These are phyloP conservation scores for Labrus mixtus DNA, from an alignment of 2,113 vertebrate genomes.

Conservation along the genomic window DNA sequence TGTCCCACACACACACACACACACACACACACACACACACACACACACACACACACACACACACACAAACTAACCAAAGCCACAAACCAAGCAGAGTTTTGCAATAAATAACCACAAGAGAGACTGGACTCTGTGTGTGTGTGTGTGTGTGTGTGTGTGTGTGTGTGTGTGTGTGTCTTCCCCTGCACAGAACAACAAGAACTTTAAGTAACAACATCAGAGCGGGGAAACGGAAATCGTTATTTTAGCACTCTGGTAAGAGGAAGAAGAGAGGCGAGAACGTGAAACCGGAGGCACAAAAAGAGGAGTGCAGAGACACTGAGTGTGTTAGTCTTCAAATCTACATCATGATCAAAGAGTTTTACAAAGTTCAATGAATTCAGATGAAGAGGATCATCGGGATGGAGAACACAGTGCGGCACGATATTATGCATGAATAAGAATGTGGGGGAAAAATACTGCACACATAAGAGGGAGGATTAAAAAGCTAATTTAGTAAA, in stretches of 20 bases:
- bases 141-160: background rate
- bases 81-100: constrained; percentile 34
- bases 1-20: constrained; percentile 3
- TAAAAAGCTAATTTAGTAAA: too few species aligned
- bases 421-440: too few species aligned
- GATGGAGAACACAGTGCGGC: too few species aligned
- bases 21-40: constrained; percentile 4
- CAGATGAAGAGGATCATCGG: too few species aligned
- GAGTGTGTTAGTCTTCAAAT: too few species aligned
- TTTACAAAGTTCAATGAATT: too few species aligned
- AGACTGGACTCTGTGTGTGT: constrained; percentile 3
- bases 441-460: too few species aligned
- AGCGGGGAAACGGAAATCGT: constrained; percentile 27
- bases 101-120: constrained; percentile 50
- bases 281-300: background rate
- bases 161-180: background rate
- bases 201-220: background rate
- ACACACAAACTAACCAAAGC: constrained; percentile 24
- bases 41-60: constrained; percentile 13
- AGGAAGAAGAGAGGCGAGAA: constrained; percentile 28
- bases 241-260: constrained; percentile 36
- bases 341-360: too few species aligned
- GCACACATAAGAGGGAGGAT: too few species aligned
- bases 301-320: too few species aligned
- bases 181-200: background rate